Evolutionary conservation across 2,888 invertebrate species (phyloP), one percentile per base, ranked within the genome.

Genomic region (Ryuthela nishihirai): DNA sequence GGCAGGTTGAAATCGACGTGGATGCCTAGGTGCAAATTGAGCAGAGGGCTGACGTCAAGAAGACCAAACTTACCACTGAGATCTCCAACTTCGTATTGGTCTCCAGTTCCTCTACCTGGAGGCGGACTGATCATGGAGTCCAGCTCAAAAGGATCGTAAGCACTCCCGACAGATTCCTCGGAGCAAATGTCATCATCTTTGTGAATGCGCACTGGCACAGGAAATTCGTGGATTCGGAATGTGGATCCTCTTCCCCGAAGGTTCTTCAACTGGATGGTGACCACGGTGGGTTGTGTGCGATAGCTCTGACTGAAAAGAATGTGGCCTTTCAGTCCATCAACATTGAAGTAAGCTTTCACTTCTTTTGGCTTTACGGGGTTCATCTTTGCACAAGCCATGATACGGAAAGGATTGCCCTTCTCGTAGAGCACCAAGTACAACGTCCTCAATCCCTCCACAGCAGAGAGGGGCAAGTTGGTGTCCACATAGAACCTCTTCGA

Each of bases 41-140:
- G 18, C 12, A 17, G 6, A 6, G 54, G 58, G 4, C 52, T 49
- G n/a, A 47, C 50, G 20, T 47, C 55, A 15, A 74, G 60, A 4
- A 65, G 53, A n/a, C 75, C 75, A 62, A 75, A 81, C 75, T 94
- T 94, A 18, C 92, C 92, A 48, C 88, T 85, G 10, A 95, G 75
- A 72, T 94, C 93, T 0, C 95, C 95, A 3, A 92, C 78, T 1
- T 90, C 84, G 70, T 93, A 95, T 73, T 88, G 87, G 73, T 95
- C 92, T 72, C 89, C 89, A 0, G 89, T 88, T 29, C 87, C 89
- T 67, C 1, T 80, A 2, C 70, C 74, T 2, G 73, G 67, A 21
- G 63, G 63, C 2, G 71, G 70, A 40, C 68, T 69, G 2, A 17
- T 26, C 1, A 42, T 38, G 9, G 70, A 64, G 47, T 71, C 68